Base-by-base conservation (phyloP, 2,113 vertebrate species). In the Paraplagusia blochii region DNA sequence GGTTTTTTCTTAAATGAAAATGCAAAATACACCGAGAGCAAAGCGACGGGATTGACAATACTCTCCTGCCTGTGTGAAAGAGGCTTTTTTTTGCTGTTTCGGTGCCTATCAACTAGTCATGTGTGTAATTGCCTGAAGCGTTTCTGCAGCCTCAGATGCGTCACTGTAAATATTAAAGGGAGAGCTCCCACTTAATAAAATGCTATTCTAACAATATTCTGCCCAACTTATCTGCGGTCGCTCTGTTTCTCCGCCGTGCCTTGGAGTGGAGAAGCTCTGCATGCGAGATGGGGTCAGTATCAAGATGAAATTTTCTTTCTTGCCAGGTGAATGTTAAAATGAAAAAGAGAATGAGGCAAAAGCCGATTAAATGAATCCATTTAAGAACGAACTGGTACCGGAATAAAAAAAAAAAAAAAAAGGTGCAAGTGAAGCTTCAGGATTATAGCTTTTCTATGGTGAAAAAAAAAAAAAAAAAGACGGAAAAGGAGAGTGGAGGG, bases 101-200 rank as follows among this genome's bases (percentile, higher is more conserved):
- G 50, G 77, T 85, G 77, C 59, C 86, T 90, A 90, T 90, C 89
- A 87, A 70, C 74, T 88, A 75, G 78, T 90, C 81, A 86, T 85
- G 69, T 90, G 81, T 43, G 44, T 89, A 86, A 91, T 90, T 90
- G 81, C 84, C 89, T 92, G 79, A 88, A 82, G 88, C 62, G 84
- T 69, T 81, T 73, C 67, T 84, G 76, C 88, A 87, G 74, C 76
- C 66, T 78, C 85, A 74, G 85, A 89, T 87, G 87, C 85, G 79
- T 85, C 88, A 87, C 87, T 90, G 89, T 89, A 90, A 90, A 91
- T 91, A 89, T 90, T 89, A 88, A 90, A 88, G 81, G 81, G 88
- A 79, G 84, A 55, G 72, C 73, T 58, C 67, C 67, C 36, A 87
- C 84, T 87, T 90, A 89, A 90, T 90, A 89, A 91, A 90, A 88